phyloP scores from a whole-genome alignment of 2,888 invertebrate genomes.

The Xanthorhoe spadicearia region DNA sequence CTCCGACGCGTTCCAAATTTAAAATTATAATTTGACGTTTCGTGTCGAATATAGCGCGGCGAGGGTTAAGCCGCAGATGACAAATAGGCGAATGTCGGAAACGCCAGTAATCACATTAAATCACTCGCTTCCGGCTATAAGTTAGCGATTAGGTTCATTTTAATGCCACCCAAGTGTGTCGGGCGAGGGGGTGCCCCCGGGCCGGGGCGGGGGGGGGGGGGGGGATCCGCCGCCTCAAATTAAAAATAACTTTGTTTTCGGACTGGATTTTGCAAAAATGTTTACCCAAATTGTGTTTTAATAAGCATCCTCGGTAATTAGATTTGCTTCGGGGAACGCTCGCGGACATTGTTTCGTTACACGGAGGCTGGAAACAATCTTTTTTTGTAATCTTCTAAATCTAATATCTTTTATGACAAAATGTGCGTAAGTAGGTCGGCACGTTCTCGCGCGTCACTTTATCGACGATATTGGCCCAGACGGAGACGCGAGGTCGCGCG shows the following conservation, averaged over 20 bases:
- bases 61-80: constrained; percentile 41
- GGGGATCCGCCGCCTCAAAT: constrained; percentile 26
- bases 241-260: constrained; percentile 39
- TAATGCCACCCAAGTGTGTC: constrained; percentile 33
- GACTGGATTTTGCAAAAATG: constrained; percentile 37
- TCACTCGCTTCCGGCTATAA: constrained; percentile 58
- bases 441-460: not conserved
- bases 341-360: constrained; percentile 36
- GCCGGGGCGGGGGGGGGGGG: not conserved
- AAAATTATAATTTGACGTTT: constrained; percentile 30
- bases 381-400: constrained; percentile 15
- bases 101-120: constrained; percentile 51
- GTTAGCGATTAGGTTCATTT: constrained; percentile 52
- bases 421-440: not conserved
- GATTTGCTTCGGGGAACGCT: constrained; percentile 34
- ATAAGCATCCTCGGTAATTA: constrained; percentile 44
- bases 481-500: too few relatives aligned
- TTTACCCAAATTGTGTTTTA: constrained; percentile 44
- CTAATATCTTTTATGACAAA: not conserved
- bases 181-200: not conserved
- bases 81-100: constrained; percentile 51
- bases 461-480: not conserved
- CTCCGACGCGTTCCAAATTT: constrained; percentile 28
- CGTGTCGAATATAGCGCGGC: constrained; percentile 18
- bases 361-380: constrained; percentile 12